Conservation (phyloP, 2,113 vertebrate genomes). For the Pyrgilauda ruficollis region DNA sequence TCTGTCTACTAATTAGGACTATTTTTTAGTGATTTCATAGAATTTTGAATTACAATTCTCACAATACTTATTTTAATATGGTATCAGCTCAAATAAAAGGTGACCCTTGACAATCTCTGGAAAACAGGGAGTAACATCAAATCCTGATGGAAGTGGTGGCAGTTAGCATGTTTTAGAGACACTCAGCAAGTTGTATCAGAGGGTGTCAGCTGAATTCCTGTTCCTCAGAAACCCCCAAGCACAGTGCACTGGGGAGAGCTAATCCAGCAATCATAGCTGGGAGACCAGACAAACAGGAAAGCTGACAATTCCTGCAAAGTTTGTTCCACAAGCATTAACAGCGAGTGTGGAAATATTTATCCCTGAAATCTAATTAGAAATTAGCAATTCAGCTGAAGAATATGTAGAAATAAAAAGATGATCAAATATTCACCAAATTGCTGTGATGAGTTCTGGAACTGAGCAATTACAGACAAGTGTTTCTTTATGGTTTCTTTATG, state of each 20-base stretch:
- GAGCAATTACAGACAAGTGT: neutral
- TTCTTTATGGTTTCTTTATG: neutral
- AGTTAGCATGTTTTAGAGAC: neutral
- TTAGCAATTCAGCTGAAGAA: neutral
- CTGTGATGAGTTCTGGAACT: neutral
- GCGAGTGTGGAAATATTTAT: neutral
- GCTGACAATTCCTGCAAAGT: neutral
- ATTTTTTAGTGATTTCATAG: conserved; percentile 34
- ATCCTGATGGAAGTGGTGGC: neutral
- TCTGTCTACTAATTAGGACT: conserved; percentile 37
- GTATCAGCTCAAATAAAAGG: neutral
- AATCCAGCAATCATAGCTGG: neutral
- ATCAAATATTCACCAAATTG: neutral
- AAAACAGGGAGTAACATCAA: neutral
- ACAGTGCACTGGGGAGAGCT: neutral
- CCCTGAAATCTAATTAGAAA: neutral
- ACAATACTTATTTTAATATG: neutral
- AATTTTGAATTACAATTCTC: conserved; percentile 9
- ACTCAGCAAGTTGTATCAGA: neutral
- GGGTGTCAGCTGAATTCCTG: neutral
- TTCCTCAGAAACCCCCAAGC: neutral
- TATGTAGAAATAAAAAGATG: neutral
- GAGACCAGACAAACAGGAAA: neutral
- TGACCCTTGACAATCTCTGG: neutral
- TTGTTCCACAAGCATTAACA: neutral